Conservation (phyloP, 1,140 invertebrate species). For the Hestina assimilis region DNA sequence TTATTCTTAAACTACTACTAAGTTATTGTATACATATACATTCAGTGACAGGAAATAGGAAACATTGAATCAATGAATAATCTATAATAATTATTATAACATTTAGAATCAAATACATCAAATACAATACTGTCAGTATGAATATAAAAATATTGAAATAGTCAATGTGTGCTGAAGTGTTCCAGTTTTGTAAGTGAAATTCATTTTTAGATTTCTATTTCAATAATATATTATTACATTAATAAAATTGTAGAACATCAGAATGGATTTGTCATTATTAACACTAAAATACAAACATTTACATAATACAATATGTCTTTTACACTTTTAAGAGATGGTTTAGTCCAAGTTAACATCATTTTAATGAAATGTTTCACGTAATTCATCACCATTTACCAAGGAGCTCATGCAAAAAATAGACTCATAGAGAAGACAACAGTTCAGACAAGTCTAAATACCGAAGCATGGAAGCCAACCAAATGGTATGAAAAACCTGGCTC, state of each 20-base stretch:
- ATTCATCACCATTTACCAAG: conserved; percentile 24
- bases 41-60: neutral
- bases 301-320: neutral
- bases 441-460: conserved; percentile 60
- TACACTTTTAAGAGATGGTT: neutral
- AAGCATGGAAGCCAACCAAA: conserved; percentile 73
- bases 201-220: too few species aligned
- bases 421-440: conserved; percentile 50
- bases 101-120: neutral
- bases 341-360: conserved; percentile 24
- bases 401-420: conserved; percentile 42
- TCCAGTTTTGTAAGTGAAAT: too few species aligned
- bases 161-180: too few species aligned
- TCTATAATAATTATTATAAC: neutral
- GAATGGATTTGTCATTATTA: neutral
- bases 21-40: neutral
- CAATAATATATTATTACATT: too few species aligned
- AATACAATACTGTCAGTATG: neutral
- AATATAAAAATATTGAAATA: neutral
- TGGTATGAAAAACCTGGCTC: conserved; percentile 59
- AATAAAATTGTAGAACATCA: neutral
- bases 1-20: conserved; percentile 1
- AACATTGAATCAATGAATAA: neutral
- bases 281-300: neutral
- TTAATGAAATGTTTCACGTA: conserved; percentile 53